phyloP scores from a whole-genome alignment of 2,888 invertebrate species.

The Linhomoeus sp. region DNA sequence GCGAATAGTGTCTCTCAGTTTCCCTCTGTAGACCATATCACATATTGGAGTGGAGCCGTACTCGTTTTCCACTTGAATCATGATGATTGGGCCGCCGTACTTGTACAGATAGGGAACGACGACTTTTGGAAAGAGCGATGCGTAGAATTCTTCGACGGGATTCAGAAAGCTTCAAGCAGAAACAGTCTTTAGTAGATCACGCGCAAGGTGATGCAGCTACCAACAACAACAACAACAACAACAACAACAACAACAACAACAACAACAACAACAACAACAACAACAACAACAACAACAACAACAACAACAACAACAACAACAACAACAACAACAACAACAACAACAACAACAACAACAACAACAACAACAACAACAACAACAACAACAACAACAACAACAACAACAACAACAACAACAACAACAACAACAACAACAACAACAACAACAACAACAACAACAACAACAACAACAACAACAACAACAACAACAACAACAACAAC shows the following conservation, averaged over 20 bases:
- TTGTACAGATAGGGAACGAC: slow-evolving; percentile 30
- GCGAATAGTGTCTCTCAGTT: no score
- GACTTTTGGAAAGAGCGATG: slow-evolving; percentile 32
- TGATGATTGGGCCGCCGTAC: slow-evolving; percentile 34
- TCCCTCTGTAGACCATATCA: no score
- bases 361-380: background rate
- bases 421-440: background rate
- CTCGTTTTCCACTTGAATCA: slow-evolving; percentile 41
- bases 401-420: background rate
- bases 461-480: background rate
- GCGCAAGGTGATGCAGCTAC: background rate
- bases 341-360: background rate
- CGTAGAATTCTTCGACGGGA: slow-evolving; percentile 29
- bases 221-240: background rate
- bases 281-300: slow-evolving; percentile 1
- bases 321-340: slow-evolving; percentile 1
- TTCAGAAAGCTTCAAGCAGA: slow-evolving; percentile 58
- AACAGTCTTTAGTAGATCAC: background rate
- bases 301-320: background rate
- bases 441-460: background rate
- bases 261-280: background rate
- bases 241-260: slow-evolving; percentile 1
- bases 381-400: background rate
- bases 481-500: background rate
- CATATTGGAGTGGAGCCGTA: slow-evolving; percentile 38